Evolutionary conservation across 1,140 invertebrate species (phyloP), one percentile per base, ranked within the genome.

Genomic region (Hypothenemus hampei): DNA sequence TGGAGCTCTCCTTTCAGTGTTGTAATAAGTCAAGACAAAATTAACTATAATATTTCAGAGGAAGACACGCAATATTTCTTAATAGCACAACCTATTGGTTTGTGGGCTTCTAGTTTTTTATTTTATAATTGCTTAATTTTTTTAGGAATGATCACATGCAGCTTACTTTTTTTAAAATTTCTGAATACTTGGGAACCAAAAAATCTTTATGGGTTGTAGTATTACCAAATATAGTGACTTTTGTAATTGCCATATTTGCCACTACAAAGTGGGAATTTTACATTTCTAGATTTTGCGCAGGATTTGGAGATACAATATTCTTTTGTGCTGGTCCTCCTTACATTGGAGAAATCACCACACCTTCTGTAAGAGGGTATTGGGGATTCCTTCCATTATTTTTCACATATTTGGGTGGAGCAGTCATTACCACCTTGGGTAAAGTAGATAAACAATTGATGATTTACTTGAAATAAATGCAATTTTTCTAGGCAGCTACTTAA

Each of bases 401-500:
- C 10, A 58, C 73, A 6, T 73, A 74, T 40, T 70, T 81, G 19
- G 75, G 74, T 4, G 75, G 79, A 35, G 36, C 68, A 13, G 22
- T 55, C 5, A 67, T 75, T 35, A 80, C 78, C 4, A 29, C 40
- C 0, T 18, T 59, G 6, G 58, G 51, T 54, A 52, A 33, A n/a
- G n/a, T n/a, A n/a, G n/a, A n/a, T n/a, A n/a, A n/a, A n/a, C n/a
- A n/a, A n/a, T n/a, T n/a, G n/a, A n/a, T n/a, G n/a, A n/a, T n/a
- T n/a, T n/a, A n/a, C n/a, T n/a, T n/a, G n/a, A n/a, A n/a, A n/a
- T n/a, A n/a, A n/a, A n/a, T n/a, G n/a, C n/a, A n/a, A n/a, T 37
- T 29, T 46, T 48, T 26, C 24, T 16, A 7, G 81, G 81, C 1
- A 58, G 39, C 26, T 58, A 37, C 24, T 31, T 52, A 2, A 24